A percentile compares a stretch with the other conserved stretches of the same genome.
phyloP scores from a whole-genome alignment of 2,888 invertebrate species.

The Drosophila rellima region DNA sequence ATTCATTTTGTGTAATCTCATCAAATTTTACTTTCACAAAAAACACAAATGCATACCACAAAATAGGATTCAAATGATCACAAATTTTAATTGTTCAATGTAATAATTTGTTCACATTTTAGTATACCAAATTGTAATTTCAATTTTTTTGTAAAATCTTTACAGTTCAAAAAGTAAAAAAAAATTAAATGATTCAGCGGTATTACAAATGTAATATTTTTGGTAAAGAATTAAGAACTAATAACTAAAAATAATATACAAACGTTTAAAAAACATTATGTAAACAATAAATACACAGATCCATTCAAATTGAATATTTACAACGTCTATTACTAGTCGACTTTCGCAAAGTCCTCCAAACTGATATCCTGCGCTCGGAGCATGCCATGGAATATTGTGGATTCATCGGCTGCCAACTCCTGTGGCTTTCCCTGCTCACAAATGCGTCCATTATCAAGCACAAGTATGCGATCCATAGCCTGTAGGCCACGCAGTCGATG shows the following conservation, averaged over 20 bases:
- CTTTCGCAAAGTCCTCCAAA: conserved; percentile 63
- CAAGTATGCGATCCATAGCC: conserved; percentile 92
- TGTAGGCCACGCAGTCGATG: conserved; percentile 93
- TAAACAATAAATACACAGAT: conserved; percentile 10
- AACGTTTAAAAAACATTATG: conserved; percentile 16
- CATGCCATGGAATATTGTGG: conserved; percentile 82
- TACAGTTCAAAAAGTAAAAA: neutral
- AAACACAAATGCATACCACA: neutral
- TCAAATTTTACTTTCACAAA: neutral
- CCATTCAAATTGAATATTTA: conserved; percentile 11
- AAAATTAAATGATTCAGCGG: neutral
- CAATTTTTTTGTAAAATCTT: neutral
- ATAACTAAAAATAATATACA: conserved; percentile 27
- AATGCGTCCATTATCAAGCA: conserved; percentile 90
- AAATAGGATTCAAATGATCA: neutral
- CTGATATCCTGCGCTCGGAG: conserved; percentile 83
- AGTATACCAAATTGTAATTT: neutral
- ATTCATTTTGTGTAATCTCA: neutral
- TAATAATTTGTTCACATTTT: neutral
- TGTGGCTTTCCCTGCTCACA: conserved; percentile 84
- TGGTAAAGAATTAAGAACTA: conserved; percentile 25
- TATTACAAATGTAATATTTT: conserved; percentile 18
- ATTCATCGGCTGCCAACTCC: conserved; percentile 74
- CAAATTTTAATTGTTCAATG: conserved; percentile 11
- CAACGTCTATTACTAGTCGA: conserved; percentile 36